phyloP scores from a whole-genome alignment of 2,797 vertebrate genomes.

The Semotilus atromaculatus region DNA sequence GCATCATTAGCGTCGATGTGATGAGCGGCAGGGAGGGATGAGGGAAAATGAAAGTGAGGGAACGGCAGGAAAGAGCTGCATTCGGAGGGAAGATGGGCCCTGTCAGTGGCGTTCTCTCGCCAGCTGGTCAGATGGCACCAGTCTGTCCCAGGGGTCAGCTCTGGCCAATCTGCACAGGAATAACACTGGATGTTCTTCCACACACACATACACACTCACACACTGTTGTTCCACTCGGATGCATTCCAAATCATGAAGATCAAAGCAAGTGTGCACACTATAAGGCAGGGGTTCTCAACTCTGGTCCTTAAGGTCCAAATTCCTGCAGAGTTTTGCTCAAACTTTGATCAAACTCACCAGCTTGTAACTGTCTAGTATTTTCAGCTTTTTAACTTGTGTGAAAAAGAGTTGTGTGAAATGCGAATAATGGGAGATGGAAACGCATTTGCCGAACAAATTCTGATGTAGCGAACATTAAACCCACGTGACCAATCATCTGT shows the following conservation, averaged over 20 bases:
- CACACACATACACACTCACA: conserved; percentile 22
- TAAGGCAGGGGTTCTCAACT: not conserved
- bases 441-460: too few relatives aligned
- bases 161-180: conserved; percentile 74
- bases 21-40: conserved; percentile 37
- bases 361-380: not conserved
- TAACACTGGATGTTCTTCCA: conserved; percentile 69
- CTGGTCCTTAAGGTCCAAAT: not conserved
- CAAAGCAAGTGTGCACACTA: not conserved
- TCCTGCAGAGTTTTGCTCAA: not conserved
- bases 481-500: too few relatives aligned
- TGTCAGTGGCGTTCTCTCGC: conserved; percentile 47
- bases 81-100: conserved; percentile 50
- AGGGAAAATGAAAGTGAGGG: conserved; percentile 10
- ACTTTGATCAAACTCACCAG: not conserved
- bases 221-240: conserved; percentile 14
- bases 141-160: conserved; percentile 72
- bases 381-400: too few relatives aligned
- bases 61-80: conserved; percentile 13
- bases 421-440: too few relatives aligned
- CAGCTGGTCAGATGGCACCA: conserved; percentile 74
- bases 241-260: conserved; percentile 9
- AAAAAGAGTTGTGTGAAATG: too few relatives aligned
- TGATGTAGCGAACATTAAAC: too few relatives aligned
- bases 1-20: conserved; percentile 76